Evolutionary conservation across 1,140 invertebrate genomes (phyloP).

Genomic region (Rhizoglyphus robini): DNA sequence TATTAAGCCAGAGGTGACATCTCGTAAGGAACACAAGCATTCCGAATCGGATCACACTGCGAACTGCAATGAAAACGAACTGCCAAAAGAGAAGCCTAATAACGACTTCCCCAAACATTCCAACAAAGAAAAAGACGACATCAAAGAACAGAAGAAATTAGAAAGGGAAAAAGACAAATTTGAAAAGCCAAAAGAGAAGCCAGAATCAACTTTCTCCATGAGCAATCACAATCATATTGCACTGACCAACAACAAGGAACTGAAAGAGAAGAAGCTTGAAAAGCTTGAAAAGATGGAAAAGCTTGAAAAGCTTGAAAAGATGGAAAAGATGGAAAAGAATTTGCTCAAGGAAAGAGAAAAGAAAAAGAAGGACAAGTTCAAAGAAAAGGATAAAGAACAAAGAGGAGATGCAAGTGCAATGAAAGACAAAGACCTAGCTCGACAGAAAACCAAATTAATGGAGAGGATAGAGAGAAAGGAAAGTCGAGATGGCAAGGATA

Average conservation of each 20-base stretch:
- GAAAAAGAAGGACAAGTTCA: constrained; percentile 13
- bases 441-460: constrained; percentile 30
- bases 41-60: neutral
- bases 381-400: constrained; percentile 22
- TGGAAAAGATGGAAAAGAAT: neutral
- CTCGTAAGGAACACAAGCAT: neutral
- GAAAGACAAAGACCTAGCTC: constrained; percentile 30
- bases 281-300: neutral
- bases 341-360: constrained; percentile 18
- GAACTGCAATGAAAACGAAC: neutral
- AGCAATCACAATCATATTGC: neutral
- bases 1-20: neutral
- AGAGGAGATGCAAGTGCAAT: constrained; percentile 30
- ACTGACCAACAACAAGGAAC: neutral
- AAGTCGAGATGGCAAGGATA: constrained; percentile 30
- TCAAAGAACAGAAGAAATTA: neutral
- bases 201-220: neutral
- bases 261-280: neutral
- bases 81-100: neutral
- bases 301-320: constrained; percentile 8
- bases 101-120: neutral
- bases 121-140: neutral
- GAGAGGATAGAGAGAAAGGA: constrained; percentile 31
- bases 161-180: no score
- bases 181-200: neutral